Percentiles rank a stretch among this genome's conserved stretches.
phyloP scores from a whole-genome alignment of 1,140 invertebrate genomes.

The Heliothis virescens region DNA sequence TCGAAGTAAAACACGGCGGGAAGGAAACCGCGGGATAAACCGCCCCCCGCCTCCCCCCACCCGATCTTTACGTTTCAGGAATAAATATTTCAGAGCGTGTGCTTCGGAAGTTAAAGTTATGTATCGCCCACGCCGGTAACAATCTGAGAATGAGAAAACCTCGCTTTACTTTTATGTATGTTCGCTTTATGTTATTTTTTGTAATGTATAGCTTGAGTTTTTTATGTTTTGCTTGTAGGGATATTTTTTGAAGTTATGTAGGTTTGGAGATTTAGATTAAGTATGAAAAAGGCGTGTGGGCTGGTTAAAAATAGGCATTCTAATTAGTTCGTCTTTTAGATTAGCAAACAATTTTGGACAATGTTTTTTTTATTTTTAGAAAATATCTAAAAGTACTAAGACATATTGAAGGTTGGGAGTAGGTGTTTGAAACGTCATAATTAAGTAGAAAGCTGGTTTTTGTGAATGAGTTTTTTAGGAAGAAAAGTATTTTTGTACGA shows the following conservation, averaged over 20 bases:
- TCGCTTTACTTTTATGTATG: constrained; percentile 76
- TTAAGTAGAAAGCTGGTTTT: no score
- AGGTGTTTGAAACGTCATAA: background rate
- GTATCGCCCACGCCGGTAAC: constrained; percentile 82
- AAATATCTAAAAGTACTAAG: no score
- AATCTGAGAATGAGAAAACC: constrained; percentile 82
- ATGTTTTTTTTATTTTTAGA: no score
- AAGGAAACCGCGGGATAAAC: constrained; percentile 85
- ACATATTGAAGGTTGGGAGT: no score
- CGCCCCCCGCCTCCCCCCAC: constrained; percentile 67
- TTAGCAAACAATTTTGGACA: no score
- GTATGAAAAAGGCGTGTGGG: no score
- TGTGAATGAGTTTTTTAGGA: no score
- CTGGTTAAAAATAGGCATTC: no score
- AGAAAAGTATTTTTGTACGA: no score
- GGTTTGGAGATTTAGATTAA: no score
- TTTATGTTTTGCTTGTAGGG: constrained; percentile 25
- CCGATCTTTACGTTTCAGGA: constrained; percentile 86
- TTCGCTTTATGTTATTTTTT: constrained; percentile 59
- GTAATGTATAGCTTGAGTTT: constrained; percentile 42
- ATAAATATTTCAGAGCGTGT: constrained; percentile 86
- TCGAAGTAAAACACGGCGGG: constrained; percentile 85
- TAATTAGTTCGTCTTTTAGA: no score
- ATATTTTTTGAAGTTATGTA: background rate
- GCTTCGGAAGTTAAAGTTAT: constrained; percentile 85